Conservation (phyloP, 2,113 vertebrate genomes). For the Cairina moschata region DNA sequence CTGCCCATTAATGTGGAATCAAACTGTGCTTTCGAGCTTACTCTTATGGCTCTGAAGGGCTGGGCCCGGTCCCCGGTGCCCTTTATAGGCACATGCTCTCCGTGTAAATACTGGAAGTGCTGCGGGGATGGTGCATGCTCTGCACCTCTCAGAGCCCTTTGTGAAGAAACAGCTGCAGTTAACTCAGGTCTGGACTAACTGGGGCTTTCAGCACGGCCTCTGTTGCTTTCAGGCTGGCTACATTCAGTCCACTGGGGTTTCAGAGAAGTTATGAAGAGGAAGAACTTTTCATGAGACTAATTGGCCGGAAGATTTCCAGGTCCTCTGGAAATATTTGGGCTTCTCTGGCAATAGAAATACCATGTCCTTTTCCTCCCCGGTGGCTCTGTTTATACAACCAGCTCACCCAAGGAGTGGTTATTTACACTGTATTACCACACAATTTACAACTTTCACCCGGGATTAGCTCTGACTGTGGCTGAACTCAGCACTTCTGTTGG, state of each 20-base stretch:
- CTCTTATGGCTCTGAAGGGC: background rate
- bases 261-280: background rate
- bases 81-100: background rate
- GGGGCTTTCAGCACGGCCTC: background rate
- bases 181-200: background rate
- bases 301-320: background rate
- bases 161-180: background rate
- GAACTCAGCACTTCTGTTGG: background rate
- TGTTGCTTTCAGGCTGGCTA: background rate
- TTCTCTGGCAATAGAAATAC: background rate
- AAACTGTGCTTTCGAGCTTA: background rate
- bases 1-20: background rate
- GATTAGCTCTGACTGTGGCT: background rate
- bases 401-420: background rate
- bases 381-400: background rate
- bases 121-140: rapidly evolving
- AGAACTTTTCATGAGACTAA: background rate
- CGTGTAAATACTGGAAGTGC: background rate
- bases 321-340: background rate
- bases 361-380: background rate
- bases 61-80: rapidly evolving
- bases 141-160: background rate
- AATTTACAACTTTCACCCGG: background rate
- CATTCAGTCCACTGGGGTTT: background rate
- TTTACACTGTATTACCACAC: background rate